These are phyloP conservation scores for Schizopygopsis malacanthus DNA, from an alignment of 2,797 vertebrate species.

Conservation along the genomic window DNA sequence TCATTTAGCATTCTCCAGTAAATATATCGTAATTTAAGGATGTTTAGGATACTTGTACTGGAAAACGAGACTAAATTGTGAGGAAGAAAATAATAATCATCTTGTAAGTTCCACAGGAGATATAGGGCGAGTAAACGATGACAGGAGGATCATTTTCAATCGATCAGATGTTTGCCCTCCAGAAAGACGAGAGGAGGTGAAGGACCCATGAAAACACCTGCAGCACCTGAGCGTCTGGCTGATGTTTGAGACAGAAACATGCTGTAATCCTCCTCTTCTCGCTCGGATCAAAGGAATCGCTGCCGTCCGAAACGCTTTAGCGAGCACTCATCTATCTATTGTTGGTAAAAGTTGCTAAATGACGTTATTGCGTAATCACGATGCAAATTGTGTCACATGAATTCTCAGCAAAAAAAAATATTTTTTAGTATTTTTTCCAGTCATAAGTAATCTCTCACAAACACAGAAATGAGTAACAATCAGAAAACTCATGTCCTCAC, in stretches of 20 bases:
- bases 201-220: not conserved
- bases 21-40: no score
- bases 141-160: no score
- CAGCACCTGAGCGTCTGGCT: conserved; percentile 14
- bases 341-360: no score
- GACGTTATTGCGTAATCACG: no score
- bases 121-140: not conserved
- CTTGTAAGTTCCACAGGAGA: not conserved
- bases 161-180: not conserved
- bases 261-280: conserved; percentile 64
- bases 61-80: no score
- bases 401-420: no score
- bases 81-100: not conserved
- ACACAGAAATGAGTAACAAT: not conserved
- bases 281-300: conserved; percentile 70
- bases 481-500: no score
- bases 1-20: no score
- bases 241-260: conserved; percentile 51
- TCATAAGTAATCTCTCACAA: not conserved
- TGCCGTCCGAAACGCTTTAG: conserved; percentile 66
- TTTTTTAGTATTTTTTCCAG: not conserved
- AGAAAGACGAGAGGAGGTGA: not conserved
- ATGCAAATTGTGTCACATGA: no score
- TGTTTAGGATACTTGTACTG: no score
- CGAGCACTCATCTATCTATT: conserved; percentile 62